Percentiles rank a stretch among this genome's conserved stretches.
Conservation (phyloP, 2,888 invertebrate species). For the Leucozona laternaria region DNA sequence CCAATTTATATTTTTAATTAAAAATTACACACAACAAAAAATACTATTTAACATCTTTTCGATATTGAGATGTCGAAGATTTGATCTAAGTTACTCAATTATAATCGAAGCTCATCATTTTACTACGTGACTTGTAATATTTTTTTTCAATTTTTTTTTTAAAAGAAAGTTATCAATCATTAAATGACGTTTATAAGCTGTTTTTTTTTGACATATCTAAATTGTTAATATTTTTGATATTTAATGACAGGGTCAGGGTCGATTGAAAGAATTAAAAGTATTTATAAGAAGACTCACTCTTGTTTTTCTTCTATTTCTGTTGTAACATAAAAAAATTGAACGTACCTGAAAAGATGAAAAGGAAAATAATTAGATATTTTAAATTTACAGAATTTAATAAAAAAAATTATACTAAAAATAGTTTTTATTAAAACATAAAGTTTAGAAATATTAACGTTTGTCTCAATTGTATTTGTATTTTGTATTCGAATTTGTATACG, state of each 20-base stretch:
- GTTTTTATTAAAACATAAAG: neutral
- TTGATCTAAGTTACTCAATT: constrained; percentile 6
- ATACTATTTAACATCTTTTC: neutral
- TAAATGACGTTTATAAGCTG: neutral
- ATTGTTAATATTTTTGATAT: neutral
- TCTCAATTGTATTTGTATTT: too few species aligned
- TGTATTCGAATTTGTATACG: too few species aligned
- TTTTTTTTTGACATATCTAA: neutral
- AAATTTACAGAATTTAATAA: neutral
- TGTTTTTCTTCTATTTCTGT: neutral
- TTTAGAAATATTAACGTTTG: neutral
- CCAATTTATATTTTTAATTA: constrained; percentile 12
- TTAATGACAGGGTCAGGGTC: constrained; percentile 14
- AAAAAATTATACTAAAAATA: neutral
- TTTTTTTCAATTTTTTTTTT: neutral
- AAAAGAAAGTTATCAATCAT: constrained; percentile 10
- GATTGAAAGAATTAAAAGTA: neutral
- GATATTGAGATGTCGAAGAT: neutral
- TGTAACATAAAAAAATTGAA: neutral
- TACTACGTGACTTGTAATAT: constrained; percentile 11
- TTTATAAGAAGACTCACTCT: neutral
- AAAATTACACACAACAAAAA: neutral
- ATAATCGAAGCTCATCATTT: constrained; percentile 21
- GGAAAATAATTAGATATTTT: neutral
- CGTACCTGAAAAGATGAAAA: constrained; percentile 23